Evolutionary conservation across 1,140 invertebrate genomes (phyloP), one percentile per base, ranked within the genome.

Genomic region (Copidosoma floridanum): DNA sequence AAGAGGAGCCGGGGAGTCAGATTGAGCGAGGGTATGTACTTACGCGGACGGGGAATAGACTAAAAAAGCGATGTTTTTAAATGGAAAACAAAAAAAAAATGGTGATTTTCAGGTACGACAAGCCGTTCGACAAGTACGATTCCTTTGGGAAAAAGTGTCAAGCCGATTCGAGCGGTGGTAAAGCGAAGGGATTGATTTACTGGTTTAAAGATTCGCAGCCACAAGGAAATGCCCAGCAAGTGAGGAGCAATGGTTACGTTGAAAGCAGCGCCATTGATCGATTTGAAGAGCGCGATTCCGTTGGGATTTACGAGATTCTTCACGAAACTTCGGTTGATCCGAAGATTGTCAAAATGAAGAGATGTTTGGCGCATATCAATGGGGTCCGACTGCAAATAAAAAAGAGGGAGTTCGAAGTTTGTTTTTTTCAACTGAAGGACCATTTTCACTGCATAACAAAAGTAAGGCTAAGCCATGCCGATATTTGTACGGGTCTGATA

Each of bases 111-210:
- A 73, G 70, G 27, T 72, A 70, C 12, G 46, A 59, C 10, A 57
- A 44, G 23, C 66, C 69, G 7, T 68, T 67, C 35, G 24, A 65
- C 53, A 60, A 65, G 54, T 26, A 32, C 43, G 18, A 8, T 3
- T 43, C 16, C 10, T 73, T 67, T 64, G 71, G 71, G 20, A 64
- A 64, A 53, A 24, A 14, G 14, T 52, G 3, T 6, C 63, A 56
- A 16, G 27, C n/a, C 16, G 58, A 64, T 40, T 4, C 0, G 21
- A 27, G 40, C 5, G 63, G 67, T 41, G 32, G 41, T 51, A 43
- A 52, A 57, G 11, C 57, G 5, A 69, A 57, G 44, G 70, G 50
- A 43, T 50, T 67, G 18, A 21, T 75, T 35, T 48, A 64, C 3
- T 71, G 64, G 63, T 61, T 59, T 38, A 59, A 65, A n/a, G n/a